Conservation (phyloP, 2,113 vertebrate species). For the Lasiurus borealis region DNA sequence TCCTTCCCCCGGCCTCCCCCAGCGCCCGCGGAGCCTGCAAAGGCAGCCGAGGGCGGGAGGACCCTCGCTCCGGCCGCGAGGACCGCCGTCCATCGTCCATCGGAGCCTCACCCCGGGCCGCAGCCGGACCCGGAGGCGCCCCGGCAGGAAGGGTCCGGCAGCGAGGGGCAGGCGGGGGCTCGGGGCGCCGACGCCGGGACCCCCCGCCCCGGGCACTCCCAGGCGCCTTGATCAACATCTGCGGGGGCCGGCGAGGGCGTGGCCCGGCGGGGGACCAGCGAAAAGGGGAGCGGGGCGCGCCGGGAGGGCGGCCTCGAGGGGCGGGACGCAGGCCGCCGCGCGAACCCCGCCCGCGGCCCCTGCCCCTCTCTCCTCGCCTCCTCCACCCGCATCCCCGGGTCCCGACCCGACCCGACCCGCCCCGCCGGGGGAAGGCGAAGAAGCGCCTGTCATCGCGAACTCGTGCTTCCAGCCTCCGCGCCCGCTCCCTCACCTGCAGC, state of each 20-base stretch:
- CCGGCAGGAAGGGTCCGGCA: not conserved
- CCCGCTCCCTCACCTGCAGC: slow-evolving; percentile 69
- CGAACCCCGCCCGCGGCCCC: not conserved
- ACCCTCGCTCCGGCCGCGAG: too few relatives aligned
- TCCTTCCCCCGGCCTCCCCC: slow-evolving; percentile 44
- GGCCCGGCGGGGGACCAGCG: not conserved
- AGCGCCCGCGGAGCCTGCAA: not conserved
- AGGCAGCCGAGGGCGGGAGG: not conserved
- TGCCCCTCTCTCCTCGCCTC: not conserved
- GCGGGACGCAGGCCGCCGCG: slow-evolving; percentile 21
- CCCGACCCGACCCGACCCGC: not conserved
- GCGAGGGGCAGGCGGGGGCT: too few relatives aligned
- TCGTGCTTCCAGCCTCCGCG: not conserved
- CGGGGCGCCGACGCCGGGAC: too few relatives aligned
- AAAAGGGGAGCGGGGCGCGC: not conserved
- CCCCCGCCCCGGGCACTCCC: too few relatives aligned
- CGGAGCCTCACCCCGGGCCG: not conserved
- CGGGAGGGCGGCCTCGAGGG: not conserved
- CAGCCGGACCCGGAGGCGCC: not conserved
- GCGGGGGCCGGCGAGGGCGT: slow-evolving; percentile 57
- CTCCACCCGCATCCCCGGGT: not conserved
- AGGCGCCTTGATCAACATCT: slow-evolving; percentile 48
- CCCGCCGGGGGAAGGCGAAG: not conserved
- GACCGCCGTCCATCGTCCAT: not conserved
- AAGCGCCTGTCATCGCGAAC: not conserved